Base-by-base conservation (phyloP, 2,113 vertebrate species). In the Ctenomys sociabilis region DNA sequence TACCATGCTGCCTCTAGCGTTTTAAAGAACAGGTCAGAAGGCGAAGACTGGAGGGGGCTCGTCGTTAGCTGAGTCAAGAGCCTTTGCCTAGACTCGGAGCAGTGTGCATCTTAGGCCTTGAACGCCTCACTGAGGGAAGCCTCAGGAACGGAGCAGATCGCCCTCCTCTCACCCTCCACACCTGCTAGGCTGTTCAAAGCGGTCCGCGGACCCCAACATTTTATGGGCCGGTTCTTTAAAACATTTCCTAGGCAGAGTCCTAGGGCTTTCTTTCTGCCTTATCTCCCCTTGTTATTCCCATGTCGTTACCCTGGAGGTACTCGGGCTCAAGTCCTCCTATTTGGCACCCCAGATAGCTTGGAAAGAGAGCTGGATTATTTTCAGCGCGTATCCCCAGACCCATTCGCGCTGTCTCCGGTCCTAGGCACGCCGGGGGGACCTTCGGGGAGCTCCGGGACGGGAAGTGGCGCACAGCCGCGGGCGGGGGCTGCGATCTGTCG, bases 1-100 rank as follows among this genome's bases (percentile, higher is more conserved):
- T 28, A 1, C 94, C 92, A 59, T 70, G 83, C 94, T 95, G 97
- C 95, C 97, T 70, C 97, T 94, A 95, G 94, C 73, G 97, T 84
- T 72, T 66, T 0, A 40, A 43, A 35, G 43, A 37, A 64, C 19
- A 63, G 30, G 21, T 5, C 17, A 43, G 35, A 19, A 4, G 85
- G 22, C 37, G 17, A 64, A 85, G 64, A 28, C 22, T 40, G 7
- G 30, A 61, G 59, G 66, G 78, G 35, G 59, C 10, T 59, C 12
- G 9, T 35, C 87, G 78, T 43, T 10, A 21, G 21, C 78, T 32
- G 73, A 45, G 30, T 21, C 37, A 11, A 7, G 8, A 45, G 1
- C 24, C 40, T 45, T 1, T 28, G 73, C 73, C 26, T 77, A 2
- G 1, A 45, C 73, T 43, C 45, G 57, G 43, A 78, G 70, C 52